Evolutionary conservation across 2,113 vertebrate genomes (phyloP), one percentile per base, ranked within the genome.

Genomic region (Dipodomys stephensi): DNA sequence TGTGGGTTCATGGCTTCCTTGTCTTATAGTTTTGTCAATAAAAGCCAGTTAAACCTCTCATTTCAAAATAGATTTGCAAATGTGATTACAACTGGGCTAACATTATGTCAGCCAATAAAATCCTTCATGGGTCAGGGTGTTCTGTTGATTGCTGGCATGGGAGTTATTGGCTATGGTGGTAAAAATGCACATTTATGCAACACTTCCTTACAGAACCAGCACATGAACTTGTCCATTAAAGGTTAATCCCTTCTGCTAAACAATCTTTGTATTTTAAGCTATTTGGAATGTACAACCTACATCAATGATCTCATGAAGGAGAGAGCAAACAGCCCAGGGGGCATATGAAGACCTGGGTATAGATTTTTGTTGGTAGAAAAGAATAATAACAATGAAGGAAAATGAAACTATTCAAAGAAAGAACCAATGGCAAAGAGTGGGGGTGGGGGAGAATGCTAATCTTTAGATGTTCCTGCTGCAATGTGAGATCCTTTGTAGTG

Each of bases 41-140:
- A 67, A 95, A 94, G 6, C 6, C 28, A 88, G 71, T 81, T 71
- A 74, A 71, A 71, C 49, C 18, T 77, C 20, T 93, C 7, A 39
- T 1, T 32, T 85, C 27, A 80, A 85, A 92, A 87, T 91, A 35
- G 2, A 92, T 62, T 1, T 32, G 83, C 53, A 84, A 88, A n/a
- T 72, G 12, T 35, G 64, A 28, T 68, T 89, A 89, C 87, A 67
- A 67, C 69, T n/a, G 23, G 46, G 23, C 10, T n/a, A 83, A 44
- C 12, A 80, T 5, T 11, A 19, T 3, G 2, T 8, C 25, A 44
- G 35, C 25, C 65, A 88, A 44, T 85, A 23, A 60, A 87, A 68
- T 1, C 49, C 4, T 69, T 89, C 5, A 0, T 62, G 18, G 32
- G 20, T 76, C 25, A 9, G 12, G 46, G 20, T 88, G 68, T 27